These are phyloP conservation scores for Rhinolophus sinicus DNA, from an alignment of 2,113 vertebrate genomes.

Conservation along the genomic window DNA sequence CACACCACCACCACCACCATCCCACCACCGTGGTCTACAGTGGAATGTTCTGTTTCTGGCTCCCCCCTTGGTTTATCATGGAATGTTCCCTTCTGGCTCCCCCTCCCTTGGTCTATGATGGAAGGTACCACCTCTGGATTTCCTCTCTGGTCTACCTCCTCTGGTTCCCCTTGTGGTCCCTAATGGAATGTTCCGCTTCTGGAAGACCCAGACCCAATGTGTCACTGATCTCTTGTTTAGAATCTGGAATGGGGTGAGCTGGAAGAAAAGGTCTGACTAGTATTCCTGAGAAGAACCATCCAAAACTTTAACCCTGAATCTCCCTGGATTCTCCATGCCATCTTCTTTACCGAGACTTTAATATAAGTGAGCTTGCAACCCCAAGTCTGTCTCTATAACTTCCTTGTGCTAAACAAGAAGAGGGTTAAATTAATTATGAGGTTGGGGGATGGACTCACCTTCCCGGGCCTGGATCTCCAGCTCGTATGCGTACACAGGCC, in stretches of 20 bases:
- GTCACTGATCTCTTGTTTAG: neutral
- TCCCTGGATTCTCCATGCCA: neutral
- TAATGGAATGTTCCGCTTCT: no score
- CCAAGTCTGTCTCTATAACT: neutral
- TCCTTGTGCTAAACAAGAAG: neutral
- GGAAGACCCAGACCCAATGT: neutral
- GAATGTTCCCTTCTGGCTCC: no score
- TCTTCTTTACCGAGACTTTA: neutral
- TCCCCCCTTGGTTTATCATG: neutral
- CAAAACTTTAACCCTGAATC: no score
- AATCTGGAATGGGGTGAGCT: neutral
- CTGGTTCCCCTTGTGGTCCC: no score
- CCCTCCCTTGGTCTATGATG: neutral
- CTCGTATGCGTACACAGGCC: no score
- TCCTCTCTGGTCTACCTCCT: neutral
- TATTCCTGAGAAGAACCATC: neutral
- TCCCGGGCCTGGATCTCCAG: neutral
- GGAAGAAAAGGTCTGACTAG: neutral
- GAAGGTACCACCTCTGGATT: neutral
- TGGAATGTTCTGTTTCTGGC: neutral
- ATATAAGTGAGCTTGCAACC: neutral
- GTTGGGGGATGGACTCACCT: rapidly evolving
- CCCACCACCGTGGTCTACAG: no score
- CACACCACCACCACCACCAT: no score
- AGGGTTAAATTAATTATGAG: neutral